Conservation (phyloP, 2,888 invertebrate genomes). For the Drosophila neotestacea region DNA sequence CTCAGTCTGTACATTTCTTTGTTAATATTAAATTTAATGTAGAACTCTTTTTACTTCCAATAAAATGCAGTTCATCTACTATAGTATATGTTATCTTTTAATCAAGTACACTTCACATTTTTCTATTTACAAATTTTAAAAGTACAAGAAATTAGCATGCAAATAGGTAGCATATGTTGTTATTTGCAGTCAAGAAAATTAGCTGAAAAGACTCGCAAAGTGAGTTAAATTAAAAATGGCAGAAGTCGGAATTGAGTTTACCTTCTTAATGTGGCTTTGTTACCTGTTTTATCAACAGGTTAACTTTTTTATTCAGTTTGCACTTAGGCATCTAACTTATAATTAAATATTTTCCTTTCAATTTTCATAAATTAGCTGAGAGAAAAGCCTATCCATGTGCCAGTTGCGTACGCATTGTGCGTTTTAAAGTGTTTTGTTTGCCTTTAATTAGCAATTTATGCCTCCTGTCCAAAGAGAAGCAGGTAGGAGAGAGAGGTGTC, state of each 20-base stretch:
- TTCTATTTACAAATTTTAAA: background rate
- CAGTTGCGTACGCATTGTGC: constrained; percentile 32
- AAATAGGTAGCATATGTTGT: constrained; percentile 10
- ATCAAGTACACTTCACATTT: too few species aligned
- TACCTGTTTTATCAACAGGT: constrained; percentile 50
- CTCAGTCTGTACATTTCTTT: too few species aligned
- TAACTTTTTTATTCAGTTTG: constrained; percentile 45
- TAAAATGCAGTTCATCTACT: too few species aligned
- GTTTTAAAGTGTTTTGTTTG: constrained; percentile 69
- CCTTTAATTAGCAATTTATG: constrained; percentile 69
- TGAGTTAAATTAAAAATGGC: constrained; percentile 38
- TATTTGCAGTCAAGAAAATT: background rate
- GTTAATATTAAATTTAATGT: too few species aligned
- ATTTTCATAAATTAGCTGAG: constrained; percentile 42
- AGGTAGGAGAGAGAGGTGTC: constrained; percentile 1
- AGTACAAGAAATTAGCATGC: background rate
- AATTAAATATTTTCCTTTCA: constrained; percentile 72
- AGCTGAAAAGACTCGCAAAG: constrained; percentile 4
- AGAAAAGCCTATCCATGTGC: background rate
- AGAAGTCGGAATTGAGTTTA: constrained; percentile 10
- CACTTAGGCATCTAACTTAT: constrained; percentile 37
- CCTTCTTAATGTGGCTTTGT: constrained; percentile 13
- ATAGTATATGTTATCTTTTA: background rate
- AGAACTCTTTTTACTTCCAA: background rate
- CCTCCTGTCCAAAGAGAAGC: constrained; percentile 5